These are phyloP conservation scores for Plectropomus leopardus DNA, from an alignment of 2,113 vertebrate genomes.

Conservation along the genomic window DNA sequence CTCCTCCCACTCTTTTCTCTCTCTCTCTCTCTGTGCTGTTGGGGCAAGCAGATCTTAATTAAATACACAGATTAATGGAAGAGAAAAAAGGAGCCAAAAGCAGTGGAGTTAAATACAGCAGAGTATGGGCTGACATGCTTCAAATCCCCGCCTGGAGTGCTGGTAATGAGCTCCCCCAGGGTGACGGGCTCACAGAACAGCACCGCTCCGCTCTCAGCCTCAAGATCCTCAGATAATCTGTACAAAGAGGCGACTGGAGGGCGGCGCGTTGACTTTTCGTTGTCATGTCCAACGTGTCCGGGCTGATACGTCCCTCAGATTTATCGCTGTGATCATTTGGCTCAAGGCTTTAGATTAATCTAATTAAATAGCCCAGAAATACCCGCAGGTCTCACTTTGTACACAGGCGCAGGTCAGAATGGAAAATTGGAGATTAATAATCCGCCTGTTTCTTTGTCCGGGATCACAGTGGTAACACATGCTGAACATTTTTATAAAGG, in stretches of 20 bases:
- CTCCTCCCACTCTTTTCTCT: neutral
- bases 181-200: slow-evolving; percentile 31
- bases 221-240: slow-evolving; percentile 41
- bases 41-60: slow-evolving; percentile 65
- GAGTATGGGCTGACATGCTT: slow-evolving; percentile 60
- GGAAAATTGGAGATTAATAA: neutral
- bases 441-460: neutral
- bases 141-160: slow-evolving; percentile 59
- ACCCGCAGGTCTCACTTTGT: neutral
- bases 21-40: slow-evolving; percentile 18
- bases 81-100: slow-evolving; percentile 57
- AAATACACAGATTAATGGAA: slow-evolving; percentile 72
- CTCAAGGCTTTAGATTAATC: neutral
- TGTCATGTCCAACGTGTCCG: neutral
- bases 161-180: slow-evolving; percentile 71
- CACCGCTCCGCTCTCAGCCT: slow-evolving; percentile 2
- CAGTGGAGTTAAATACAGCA: slow-evolving; percentile 63
- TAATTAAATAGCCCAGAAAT: no score
- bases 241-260: slow-evolving; percentile 10
- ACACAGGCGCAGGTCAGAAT: neutral
- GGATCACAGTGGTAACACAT: neutral
- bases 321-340: neutral
- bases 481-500: neutral
- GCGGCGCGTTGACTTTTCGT: slow-evolving; percentile 20
- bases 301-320: neutral